phyloP scores from a whole-genome alignment of 2,888 invertebrate genomes.

The Phymatocera aterrima region DNA sequence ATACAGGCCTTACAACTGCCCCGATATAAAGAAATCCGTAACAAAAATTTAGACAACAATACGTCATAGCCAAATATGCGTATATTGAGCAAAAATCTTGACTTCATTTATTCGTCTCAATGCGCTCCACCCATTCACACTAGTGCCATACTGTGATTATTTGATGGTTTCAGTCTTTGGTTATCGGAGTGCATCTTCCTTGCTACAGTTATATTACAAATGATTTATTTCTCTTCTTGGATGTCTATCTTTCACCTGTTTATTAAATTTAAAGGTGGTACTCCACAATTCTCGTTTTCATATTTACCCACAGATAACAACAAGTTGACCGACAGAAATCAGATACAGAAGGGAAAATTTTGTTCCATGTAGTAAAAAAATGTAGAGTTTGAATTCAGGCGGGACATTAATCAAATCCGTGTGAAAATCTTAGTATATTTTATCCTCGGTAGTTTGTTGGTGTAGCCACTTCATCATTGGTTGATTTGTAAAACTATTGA shows the following conservation, averaged over 20 bases:
- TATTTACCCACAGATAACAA: not conserved
- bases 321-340: not conserved
- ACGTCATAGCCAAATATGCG: not conserved
- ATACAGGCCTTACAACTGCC: constrained; percentile 39
- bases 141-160: constrained; percentile 65
- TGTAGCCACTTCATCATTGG: constrained; percentile 17
- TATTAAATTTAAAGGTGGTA: not conserved
- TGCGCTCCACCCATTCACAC: constrained; percentile 59
- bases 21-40: not conserved
- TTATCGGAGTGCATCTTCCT: not conserved
- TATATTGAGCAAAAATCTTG: constrained; percentile 42
- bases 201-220: not conserved
- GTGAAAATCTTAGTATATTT: not conserved
- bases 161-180: not conserved
- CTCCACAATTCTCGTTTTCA: too few species aligned
- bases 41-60: constrained; percentile 6
- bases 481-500: constrained; percentile 8
- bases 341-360: too few species aligned
- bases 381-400: not conserved
- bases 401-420: not conserved
- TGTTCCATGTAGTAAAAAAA: too few species aligned
- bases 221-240: not conserved
- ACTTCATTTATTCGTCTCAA: constrained; percentile 49
- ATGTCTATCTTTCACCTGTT: not conserved
- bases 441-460: constrained; percentile 21